phyloP scores from a whole-genome alignment of 2,888 invertebrate genomes.

The Lasioglossum marginatum region DNA sequence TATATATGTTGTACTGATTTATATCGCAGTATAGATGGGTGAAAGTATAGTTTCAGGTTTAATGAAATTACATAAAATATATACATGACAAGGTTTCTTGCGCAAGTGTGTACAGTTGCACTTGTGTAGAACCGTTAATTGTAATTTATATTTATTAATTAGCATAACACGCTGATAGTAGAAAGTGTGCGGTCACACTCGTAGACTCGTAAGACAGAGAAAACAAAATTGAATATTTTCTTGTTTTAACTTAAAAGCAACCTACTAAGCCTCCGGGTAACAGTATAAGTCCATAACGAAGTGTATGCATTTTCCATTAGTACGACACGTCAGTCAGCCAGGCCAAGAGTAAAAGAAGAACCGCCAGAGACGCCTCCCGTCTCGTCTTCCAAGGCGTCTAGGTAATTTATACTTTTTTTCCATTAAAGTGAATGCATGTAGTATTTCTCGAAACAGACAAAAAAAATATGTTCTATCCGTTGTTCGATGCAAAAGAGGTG shows the following conservation, averaged over 20 bases:
- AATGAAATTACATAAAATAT: constrained; percentile 7
- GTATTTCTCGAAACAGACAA: constrained; percentile 35
- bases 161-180: background rate
- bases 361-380: constrained; percentile 84
- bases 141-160: constrained; percentile 3
- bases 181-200: constrained; percentile 6
- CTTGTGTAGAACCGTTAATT: constrained; percentile 15
- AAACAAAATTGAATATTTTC: constrained; percentile 19
- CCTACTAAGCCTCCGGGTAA: constrained; percentile 64
- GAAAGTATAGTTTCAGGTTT: constrained; percentile 39
- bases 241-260: constrained; percentile 50
- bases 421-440: constrained; percentile 78
- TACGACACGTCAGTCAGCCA: constrained; percentile 84
- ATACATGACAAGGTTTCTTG: background rate
- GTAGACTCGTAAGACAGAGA: background rate
- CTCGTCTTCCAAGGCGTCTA: constrained; percentile 84
- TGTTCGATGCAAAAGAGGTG: constrained; percentile 23
- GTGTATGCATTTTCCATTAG: constrained; percentile 83
- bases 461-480: constrained; percentile 27
- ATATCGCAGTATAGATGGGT: background rate
- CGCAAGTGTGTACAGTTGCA: constrained; percentile 3
- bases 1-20: background rate
- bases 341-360: constrained; percentile 85
- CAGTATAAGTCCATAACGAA: constrained; percentile 77
- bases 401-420: constrained; percentile 81